A percentile compares a stretch with the other conserved stretches of the same genome.
phyloP scores from a whole-genome alignment of 53 echinoderm and acorn worm genomes.

The Pentamera pediparva region DNA sequence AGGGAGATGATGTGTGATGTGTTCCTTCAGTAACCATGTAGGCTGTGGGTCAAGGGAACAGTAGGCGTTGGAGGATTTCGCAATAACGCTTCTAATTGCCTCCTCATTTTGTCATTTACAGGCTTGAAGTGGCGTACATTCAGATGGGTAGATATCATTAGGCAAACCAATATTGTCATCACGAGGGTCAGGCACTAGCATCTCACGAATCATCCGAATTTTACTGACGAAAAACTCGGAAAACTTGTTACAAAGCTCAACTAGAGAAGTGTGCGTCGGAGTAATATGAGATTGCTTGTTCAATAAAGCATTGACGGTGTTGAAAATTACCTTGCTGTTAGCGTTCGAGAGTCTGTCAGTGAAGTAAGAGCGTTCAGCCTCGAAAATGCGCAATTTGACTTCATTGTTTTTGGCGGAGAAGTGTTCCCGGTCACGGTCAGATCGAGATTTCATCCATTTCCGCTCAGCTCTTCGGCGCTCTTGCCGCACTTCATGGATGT shows the following conservation, averaged over 20 bases:
- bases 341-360: not conserved
- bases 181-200: too few relatives aligned
- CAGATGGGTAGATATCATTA: too few relatives aligned
- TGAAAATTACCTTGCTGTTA: not conserved
- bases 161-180: too few relatives aligned
- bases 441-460: too few relatives aligned
- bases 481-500: not conserved
- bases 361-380: not conserved
- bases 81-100: too few relatives aligned
- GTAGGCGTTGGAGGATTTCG: too few relatives aligned
- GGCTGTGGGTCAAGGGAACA: too few relatives aligned
- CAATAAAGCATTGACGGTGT: too few relatives aligned
- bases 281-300: not conserved
- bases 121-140: too few relatives aligned
- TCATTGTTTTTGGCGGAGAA: not conserved
- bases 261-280: not conserved
- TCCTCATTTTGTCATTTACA: too few relatives aligned
- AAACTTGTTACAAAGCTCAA: not conserved
- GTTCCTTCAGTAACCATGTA: too few relatives aligned
- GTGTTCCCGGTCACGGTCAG: not conserved
- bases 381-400: not conserved
- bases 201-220: not conserved
- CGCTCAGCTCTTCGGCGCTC: not conserved
- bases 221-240: not conserved
- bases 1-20: too few relatives aligned